Base-by-base conservation (phyloP, 2,113 vertebrate genomes). In the Neofelis nebulosa region DNA sequence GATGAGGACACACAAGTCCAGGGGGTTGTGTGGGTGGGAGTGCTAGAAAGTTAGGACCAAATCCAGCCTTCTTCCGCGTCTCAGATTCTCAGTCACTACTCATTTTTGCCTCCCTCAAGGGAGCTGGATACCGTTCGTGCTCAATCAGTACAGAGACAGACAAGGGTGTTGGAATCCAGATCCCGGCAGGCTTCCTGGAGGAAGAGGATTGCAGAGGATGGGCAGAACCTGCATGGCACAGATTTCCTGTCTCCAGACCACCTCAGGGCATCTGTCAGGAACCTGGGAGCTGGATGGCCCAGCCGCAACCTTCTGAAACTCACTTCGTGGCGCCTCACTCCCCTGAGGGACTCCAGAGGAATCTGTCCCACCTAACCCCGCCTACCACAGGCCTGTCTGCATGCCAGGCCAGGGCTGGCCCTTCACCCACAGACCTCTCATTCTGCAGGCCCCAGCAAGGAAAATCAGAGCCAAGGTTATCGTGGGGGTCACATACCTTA, bases 371-470 rank as follows among this genome's bases (percentile, higher is more conserved):
- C 76, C 29, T 0, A 0, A 5, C 25, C 48, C 69, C 2, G 18
- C 45, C 45, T 52, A 48, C 87, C 11, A 31, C 86, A 23, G 79
- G 95, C 36, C 41, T 2, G 16, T 73, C 78, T 18, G 38, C 61
- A 38, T 85, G 89, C 94, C 94, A 69, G 73, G 63, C 79, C 4
- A 0, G 78, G 78, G 66, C 66, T 83, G 83, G 84, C 63, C 33
- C 0, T 13, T 15, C 0, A 4, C 50, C 79, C 29, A 2, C 50
- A 88, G 12, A 2, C 27, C n/a, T n/a, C 50, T 52, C 41, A 0
- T 21, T 50, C 86, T 50, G 23, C 13, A 38, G 65, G 81, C 38
- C 65, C n/a, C 31, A 2, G 87, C 83, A 94, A 76, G 85, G 81
- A 66, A 71, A 63, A 55, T 48, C 33, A 10, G 79, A 63, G 68